Conservation (phyloP, 2,797 vertebrate genomes). For the Scleropages formosus region DNA sequence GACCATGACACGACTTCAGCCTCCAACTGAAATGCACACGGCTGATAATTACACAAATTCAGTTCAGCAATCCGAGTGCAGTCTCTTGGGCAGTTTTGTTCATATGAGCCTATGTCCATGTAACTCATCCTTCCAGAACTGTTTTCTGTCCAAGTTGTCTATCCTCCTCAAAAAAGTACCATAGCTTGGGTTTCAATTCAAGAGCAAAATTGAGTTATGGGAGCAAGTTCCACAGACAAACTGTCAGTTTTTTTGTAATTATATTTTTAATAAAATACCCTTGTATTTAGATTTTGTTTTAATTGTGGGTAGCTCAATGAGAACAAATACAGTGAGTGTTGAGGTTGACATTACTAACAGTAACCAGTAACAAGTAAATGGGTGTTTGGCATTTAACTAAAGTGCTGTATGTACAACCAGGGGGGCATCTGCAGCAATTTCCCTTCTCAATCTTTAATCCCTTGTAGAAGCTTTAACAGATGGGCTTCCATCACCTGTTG, state of each 20-base stretch:
- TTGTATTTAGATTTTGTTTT: background rate
- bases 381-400: background rate
- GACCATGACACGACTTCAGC: background rate
- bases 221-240: too few species aligned
- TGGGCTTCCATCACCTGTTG: constrained; percentile 98
- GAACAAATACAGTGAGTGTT: background rate
- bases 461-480: constrained; percentile 88
- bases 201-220: too few species aligned
- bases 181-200: too few species aligned
- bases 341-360: background rate
- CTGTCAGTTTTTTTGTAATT: too few species aligned
- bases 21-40: background rate
- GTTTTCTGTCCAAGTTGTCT: too few species aligned
- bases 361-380: background rate
- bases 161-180: too few species aligned
- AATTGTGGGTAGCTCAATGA: background rate
- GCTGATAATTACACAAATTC: constrained; percentile 2
- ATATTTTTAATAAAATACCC: background rate
- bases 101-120: constrained; percentile 15
- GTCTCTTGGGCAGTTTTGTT: background rate
- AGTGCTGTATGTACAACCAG: constrained; percentile 20
- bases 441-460: constrained; percentile 79
- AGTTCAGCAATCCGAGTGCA: background rate
- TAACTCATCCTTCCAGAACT: too few species aligned
- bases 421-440: background rate